A percentile compares a stretch with the other conserved stretches of the same genome.
These are phyloP conservation scores for Oscheius sp. DNA, from an alignment of 2,888 invertebrate genomes.

Conservation along the genomic window DNA sequence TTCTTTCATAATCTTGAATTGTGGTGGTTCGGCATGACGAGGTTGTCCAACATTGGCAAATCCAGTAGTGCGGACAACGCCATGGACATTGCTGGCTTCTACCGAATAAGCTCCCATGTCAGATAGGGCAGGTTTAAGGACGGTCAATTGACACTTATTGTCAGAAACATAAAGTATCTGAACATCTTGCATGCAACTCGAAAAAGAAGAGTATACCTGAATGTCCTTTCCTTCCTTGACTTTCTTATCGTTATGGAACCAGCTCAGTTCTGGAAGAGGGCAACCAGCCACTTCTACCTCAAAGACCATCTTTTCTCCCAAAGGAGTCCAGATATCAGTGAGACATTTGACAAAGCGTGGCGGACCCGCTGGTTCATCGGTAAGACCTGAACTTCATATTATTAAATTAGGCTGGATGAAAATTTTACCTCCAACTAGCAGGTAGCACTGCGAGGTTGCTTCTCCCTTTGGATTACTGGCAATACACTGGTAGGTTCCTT, in stretches of 20 bases:
- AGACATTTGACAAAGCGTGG: constrained; percentile 69
- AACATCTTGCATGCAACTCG: neutral
- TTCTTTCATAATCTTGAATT: constrained; percentile 53
- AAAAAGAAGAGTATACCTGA: too few species aligned
- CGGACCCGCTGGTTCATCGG: constrained; percentile 63
- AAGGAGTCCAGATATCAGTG: constrained; percentile 65
- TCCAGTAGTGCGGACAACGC: constrained; percentile 64
- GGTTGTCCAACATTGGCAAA: constrained; percentile 58
- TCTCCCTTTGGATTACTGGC: constrained; percentile 65
- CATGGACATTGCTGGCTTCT: constrained; percentile 68
- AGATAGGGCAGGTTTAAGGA: constrained; percentile 52
- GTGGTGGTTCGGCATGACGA: constrained; percentile 57
- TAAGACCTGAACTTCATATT: constrained; percentile 40
- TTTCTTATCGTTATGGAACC: constrained; percentile 66
- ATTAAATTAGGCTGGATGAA: neutral
- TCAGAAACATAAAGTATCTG: constrained; percentile 56
- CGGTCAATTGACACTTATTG: constrained; percentile 56
- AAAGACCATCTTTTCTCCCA: constrained; percentile 59
- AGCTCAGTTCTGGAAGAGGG: constrained; percentile 67
- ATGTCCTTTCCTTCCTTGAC: constrained; percentile 57
- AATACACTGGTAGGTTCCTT: constrained; percentile 64
- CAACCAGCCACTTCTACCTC: constrained; percentile 66
- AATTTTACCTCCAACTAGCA: constrained; percentile 58
- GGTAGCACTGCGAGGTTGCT: constrained; percentile 59
- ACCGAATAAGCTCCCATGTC: constrained; percentile 67